Evolutionary conservation across 2,113 vertebrate genomes (phyloP).

Genomic region (Macrotus californicus): DNA sequence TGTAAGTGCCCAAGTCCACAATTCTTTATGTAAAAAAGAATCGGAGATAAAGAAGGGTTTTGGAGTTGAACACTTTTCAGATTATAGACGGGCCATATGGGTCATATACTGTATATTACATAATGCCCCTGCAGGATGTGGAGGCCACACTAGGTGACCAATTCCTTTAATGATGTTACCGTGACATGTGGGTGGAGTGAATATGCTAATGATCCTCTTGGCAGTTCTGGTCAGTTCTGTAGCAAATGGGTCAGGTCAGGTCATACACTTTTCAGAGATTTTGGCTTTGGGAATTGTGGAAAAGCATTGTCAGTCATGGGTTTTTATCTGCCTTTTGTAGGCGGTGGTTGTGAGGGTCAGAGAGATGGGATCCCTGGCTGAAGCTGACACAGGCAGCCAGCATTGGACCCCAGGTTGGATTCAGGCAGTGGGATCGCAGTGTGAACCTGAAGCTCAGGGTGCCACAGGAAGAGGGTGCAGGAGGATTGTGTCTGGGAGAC

Average conservation of each 20-base stretch:
- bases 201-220: background rate
- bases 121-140: rapidly evolving
- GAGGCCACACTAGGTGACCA: background rate
- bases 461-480: rapidly evolving
- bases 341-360: background rate
- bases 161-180: rapidly evolving
- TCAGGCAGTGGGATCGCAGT: background rate
- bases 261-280: background rate
- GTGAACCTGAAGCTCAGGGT: background rate
- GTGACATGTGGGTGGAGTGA: rapidly evolving
- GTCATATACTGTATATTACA: rapidly evolving
- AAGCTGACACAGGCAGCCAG: no score
- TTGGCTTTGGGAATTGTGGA: background rate
- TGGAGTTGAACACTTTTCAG: rapidly evolving
- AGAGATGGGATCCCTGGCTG: background rate
- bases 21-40: background rate
- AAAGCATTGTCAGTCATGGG: rapidly evolving
- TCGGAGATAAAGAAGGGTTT: background rate
- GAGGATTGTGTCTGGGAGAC: no score
- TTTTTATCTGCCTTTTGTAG: background rate
- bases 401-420: background rate
- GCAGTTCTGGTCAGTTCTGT: background rate
- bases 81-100: rapidly evolving
- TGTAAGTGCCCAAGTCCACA: rapidly evolving
- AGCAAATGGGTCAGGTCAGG: background rate